These are phyloP conservation scores for Caenorhabditis plicata DNA, from an alignment of 2,888 invertebrate species.

Conservation along the genomic window DNA sequence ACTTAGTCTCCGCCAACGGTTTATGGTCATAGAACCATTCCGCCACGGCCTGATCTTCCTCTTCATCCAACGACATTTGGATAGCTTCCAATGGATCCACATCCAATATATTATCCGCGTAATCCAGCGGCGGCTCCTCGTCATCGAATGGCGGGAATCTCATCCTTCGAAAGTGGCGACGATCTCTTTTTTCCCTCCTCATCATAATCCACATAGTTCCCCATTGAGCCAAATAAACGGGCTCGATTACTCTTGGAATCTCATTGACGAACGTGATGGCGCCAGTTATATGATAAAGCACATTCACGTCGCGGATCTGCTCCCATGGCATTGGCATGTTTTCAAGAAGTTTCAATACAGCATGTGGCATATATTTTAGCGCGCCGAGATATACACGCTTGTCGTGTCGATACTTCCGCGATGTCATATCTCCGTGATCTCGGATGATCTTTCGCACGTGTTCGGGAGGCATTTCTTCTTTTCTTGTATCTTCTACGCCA, in stretches of 20 bases:
- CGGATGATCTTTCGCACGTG: conserved; percentile 97
- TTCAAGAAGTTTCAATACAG: conserved; percentile 94
- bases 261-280: conserved; percentile 99
- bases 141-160: conserved; percentile 99
- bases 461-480: conserved; percentile 99
- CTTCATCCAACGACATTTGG: conserved; percentile 86
- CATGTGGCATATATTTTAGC: conserved; percentile 99
- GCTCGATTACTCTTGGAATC: conserved; percentile 99
- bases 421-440: conserved; percentile 99
- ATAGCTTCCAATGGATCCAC: conserved; percentile 98
- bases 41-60: conserved; percentile 77
- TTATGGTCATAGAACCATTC: conserved; percentile 99
- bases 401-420: conserved; percentile 95
- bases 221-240: conserved; percentile 99
- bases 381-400: conserved; percentile 97
- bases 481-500: conserved; percentile 97
- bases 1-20: conserved; percentile 85
- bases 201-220: conserved; percentile 99
- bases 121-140: conserved; percentile 98
- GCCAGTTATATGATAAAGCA: conserved; percentile 94
- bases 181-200: conserved; percentile 92
- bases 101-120: conserved; percentile 97
- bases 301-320: conserved; percentile 96
- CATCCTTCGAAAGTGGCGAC: conserved; percentile 98
- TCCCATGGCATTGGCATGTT: conserved; percentile 99